Evolutionary conservation across 2,113 vertebrate genomes (phyloP), one percentile per base, ranked within the genome.

Genomic region (Chrysochloris asiatica): DNA sequence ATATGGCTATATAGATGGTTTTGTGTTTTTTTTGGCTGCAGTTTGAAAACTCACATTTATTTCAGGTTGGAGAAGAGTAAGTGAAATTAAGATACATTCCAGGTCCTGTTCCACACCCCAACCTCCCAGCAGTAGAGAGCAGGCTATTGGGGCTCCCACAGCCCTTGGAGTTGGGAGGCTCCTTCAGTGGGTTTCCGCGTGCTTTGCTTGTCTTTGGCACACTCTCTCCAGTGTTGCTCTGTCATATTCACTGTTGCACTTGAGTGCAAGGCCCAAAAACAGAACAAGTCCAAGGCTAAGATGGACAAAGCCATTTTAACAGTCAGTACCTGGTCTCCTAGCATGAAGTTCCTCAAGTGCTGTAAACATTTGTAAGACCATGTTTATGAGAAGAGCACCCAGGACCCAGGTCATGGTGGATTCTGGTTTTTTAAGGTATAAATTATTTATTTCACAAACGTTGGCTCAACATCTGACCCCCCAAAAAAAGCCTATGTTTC

Each of bases 51-150:
- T 59, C 43, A 63, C 19, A 33, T 85, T 36, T 19, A 47, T 73
- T 90, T 88, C 89, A n/a, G 43, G 48, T 16, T 65, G 52, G 33
- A 61, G 80, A 80, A 88, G 47, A 90, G 28, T 17, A 78, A 73
- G 47, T 36, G 14, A 43, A 78, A 72, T 88, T 4, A 24, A 79
- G 79, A 21, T 4, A 28, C 50, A 2, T 28, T 45, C 67, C 83
- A 69, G 65, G n/a, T 61, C 59, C 43, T 50, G 76, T 75, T 43
- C 14, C 52, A 10, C 30, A 47, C n/a, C n/a, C 72, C 13, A 16
- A 8, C 8, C n/a, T 24, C n/a, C 33, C 16, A 36, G 59, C 59
- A 8, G 17, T 0, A 17, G 41, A 30, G 47, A 52, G 9, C 52
- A 7, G 54, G 22, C n/a, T 1, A 33, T 9, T 45, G n/a, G 0